Percentiles rank a stretch among this genome's conserved stretches.
Conservation (phyloP, 2,797 vertebrate species). For the Benthosema pterotum region DNA sequence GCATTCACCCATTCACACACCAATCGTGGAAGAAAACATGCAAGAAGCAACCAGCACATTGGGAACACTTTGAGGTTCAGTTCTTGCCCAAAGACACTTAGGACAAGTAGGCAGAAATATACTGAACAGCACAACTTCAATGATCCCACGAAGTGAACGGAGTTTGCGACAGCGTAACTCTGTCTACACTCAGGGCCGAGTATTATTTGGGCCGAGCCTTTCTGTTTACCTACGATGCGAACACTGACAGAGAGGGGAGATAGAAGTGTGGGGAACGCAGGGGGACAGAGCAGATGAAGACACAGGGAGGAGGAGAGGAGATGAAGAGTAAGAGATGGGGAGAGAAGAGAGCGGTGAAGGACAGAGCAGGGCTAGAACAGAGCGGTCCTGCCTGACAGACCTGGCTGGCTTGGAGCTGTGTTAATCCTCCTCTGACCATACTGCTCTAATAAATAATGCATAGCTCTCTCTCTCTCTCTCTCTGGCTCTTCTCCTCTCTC, state of each 20-base stretch:
- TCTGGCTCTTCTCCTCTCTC: conserved; percentile 8
- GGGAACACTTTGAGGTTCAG: too few relatives aligned
- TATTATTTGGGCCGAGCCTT: too few relatives aligned
- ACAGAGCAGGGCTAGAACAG: background rate
- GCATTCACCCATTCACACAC: too few relatives aligned
- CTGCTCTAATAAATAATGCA: conserved; percentile 74
- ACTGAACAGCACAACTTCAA: too few relatives aligned
- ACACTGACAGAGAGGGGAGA: conserved; percentile 1
- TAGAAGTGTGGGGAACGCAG: background rate
- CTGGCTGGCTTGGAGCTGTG: conserved; percentile 25
- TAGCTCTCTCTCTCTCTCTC: conserved; percentile 27
- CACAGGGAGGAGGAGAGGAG: background rate
- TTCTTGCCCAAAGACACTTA: too few relatives aligned
- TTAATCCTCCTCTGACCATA: conserved; percentile 56
- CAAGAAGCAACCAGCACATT: too few relatives aligned
- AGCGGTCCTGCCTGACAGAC: conserved; percentile 6
- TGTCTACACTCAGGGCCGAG: too few relatives aligned
- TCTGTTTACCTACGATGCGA: too few relatives aligned
- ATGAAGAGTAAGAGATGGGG: conserved; percentile 25
- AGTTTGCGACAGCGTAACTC: too few relatives aligned
- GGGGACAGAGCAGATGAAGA: background rate
- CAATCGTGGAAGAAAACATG: too few relatives aligned
- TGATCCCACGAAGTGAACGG: too few relatives aligned
- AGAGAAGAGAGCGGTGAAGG: conserved; percentile 5
- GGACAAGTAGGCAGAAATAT: too few relatives aligned